Evolutionary conservation across 2,113 vertebrate genomes (phyloP).

Genomic region (Anthoscopus minutus): DNA sequence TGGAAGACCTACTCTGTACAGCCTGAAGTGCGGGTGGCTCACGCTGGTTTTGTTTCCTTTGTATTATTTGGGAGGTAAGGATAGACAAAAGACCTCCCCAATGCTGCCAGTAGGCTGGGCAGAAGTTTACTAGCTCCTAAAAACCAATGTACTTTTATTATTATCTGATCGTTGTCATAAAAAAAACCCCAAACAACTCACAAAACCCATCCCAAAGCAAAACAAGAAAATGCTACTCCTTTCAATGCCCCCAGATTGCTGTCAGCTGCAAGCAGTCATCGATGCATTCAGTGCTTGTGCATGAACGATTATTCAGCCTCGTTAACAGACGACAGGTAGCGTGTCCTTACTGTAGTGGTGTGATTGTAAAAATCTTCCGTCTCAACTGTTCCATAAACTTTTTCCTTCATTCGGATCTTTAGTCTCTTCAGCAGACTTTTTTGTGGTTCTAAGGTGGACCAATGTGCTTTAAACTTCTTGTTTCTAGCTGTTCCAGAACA

Average conservation of each 20-base stretch:
- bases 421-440: not conserved
- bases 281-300: not conserved
- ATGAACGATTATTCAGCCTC: fast-evolving
- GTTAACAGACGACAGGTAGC: fast-evolving
- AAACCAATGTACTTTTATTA: not conserved
- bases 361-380: not conserved
- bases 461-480: not conserved
- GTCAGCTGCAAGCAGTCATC: not conserved
- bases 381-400: not conserved
- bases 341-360: too few species aligned
- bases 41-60: not conserved
- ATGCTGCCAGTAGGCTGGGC: fast-evolving
- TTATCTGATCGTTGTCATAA: not conserved
- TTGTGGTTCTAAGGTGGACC: not conserved
- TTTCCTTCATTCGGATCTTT: not conserved
- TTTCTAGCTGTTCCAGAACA: not conserved
- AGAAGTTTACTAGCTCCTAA: fast-evolving
- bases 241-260: not conserved
- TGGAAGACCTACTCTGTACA: fast-evolving
- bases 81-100: not conserved
- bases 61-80: not conserved
- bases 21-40: not conserved
- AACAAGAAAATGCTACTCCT: not conserved
- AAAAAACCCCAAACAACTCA: not conserved
- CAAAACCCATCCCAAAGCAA: not conserved